These are phyloP conservation scores for Martes martes DNA, from an alignment of 2,113 vertebrate species.

Conservation along the genomic window DNA sequence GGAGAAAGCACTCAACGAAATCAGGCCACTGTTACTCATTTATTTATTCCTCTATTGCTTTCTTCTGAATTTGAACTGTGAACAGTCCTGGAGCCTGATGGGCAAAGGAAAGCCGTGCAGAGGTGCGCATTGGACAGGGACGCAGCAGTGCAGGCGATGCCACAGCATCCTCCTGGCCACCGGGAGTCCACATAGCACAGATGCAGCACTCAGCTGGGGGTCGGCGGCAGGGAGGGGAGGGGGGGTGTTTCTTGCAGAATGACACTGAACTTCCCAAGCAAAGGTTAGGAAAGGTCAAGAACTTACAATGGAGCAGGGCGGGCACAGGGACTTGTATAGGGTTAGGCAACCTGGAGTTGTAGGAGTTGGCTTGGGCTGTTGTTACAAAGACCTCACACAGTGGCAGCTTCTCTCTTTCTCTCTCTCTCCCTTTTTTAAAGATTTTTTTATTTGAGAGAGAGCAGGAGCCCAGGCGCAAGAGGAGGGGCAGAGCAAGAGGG, in stretches of 20 bases:
- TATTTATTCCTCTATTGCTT: neutral
- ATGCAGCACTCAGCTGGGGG: neutral
- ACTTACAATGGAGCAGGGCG: neutral
- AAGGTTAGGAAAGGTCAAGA: neutral
- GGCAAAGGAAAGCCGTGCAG: neutral
- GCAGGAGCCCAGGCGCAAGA: neutral
- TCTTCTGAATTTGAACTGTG: neutral
- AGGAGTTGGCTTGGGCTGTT: neutral
- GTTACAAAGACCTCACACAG: neutral
- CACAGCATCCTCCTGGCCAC: accelerated
- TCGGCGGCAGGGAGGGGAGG: neutral
- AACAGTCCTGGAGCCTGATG: neutral
- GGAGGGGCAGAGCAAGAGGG: neutral
- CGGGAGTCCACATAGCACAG: accelerated
- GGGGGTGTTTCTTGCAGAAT: neutral
- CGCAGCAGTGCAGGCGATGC: accelerated
- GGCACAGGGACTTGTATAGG: neutral
- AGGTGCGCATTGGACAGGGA: no score
- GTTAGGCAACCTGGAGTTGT: neutral
- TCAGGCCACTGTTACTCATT: neutral
- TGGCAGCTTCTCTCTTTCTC: neutral
- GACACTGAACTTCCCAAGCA: neutral
- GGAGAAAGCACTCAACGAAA: neutral
- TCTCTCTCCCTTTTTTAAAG: neutral
- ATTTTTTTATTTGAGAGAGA: neutral